Base-by-base conservation (phyloP, 2,113 vertebrate species). In the Lasiurus borealis region DNA sequence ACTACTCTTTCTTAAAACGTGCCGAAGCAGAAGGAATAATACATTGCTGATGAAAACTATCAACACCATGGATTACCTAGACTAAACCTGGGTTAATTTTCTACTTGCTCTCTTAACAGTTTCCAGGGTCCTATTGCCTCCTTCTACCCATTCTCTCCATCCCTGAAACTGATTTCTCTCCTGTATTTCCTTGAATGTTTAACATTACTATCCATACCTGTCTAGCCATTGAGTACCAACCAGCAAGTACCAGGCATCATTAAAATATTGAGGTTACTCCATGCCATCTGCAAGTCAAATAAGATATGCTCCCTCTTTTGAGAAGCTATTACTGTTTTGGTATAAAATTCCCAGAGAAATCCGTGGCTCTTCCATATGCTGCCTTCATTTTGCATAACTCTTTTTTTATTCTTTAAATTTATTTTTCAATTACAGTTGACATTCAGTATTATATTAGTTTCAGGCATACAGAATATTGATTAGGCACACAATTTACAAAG, bases 291-390 rank as follows among this genome's bases (percentile, higher is more conserved):
- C 57, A 90, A 87, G 66, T 90, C 34, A 64, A 86, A 40, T 54
- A 83, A 71, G 29, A 85, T 31, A 91, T 14, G 3, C 3, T 81
- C 44, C 66, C 14, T 93, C 64, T 75, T 69, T 81, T 75, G 81
- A 76, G 29, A 81, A 13, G 64, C 14, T 85, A 59, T 85, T 54
- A 81, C 29, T 76, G n/a, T 85, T 40, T 18, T 11, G 23, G 85
- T 25, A 73, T 46, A 85, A 25, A 88, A 95, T 75, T 91, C 85
- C 34, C n/a, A 93, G 27, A 68, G 21, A 88, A 93, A 78, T 31
- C 4, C 40, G 75, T 87, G 64, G 44, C 15, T 73, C 54, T 78
- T 78, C 54, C 27, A 68, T 44, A 69, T 21, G 59, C 57, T 23
- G 69, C 36, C 18, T n/a, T 85, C 18, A 46, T 75, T 83, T 80